Base-by-base conservation (phyloP, 2,797 vertebrate genomes). In the Hirundo rustica region DNA sequence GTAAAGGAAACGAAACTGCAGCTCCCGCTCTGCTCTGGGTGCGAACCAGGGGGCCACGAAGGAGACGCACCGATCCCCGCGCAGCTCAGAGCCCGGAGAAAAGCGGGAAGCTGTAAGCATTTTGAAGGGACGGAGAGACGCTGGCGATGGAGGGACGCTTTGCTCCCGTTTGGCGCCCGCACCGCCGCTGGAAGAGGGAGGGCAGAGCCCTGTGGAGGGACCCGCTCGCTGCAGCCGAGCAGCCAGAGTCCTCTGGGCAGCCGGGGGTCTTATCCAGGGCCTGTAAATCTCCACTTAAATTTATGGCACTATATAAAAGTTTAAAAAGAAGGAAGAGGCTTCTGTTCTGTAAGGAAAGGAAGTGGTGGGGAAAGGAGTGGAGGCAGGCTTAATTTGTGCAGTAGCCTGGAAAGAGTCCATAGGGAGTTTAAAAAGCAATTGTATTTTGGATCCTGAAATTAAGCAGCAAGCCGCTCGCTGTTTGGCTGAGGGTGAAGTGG, bases 351-450 rank as follows among this genome's bases (percentile, higher is more conserved):
- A 45, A 76, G 53, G 54, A 96, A 86, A 93, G 92, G 95, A 97
- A 95, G 89, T 57, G 85, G 44, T 78, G 70, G 79, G 70, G 89
- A 95, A 91, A 88, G 91, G 70, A 96, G 67, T 34, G 89, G 91
- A 61, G 91, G 89, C 51, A 73, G 89, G 83, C 85, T 96, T 92
- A 88, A 90, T 94, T 92, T 94, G 94, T 95, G 91, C 95, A 93
- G 93, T 88, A 97, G 95, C 85, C 88, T 90, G 94, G 96, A 95
- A 96, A 93, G 83, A 67, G 85, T 94, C 95, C 89, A 70, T 12
- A 57, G 95, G 89, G 96, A 96, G 85, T 95, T 95, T 85, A 84
- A 88, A 95, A 93, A 96, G 95, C 95, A 96, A 94, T 96, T 94
- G 91, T 96, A 75, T 86, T 96, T 95, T 74, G 94, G 94, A 94